A percentile compares a stretch with the other conserved stretches of the same genome.
Evolutionary conservation across 1,140 invertebrate species (phyloP).

Genomic region (Phenacoccus solenopsis): DNA sequence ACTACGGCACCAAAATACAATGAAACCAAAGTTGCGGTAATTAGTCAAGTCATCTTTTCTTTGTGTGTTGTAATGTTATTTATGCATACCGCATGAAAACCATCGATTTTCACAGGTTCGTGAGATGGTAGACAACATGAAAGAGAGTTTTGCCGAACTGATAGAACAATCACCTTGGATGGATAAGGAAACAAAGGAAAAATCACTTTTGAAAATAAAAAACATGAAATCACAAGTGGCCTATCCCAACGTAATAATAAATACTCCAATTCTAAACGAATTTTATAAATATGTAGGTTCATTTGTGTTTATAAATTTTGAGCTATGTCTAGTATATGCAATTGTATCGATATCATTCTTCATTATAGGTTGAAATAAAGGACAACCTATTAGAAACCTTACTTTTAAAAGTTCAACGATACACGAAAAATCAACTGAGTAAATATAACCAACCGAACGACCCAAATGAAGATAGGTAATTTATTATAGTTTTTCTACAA

Average conservation of each 20-base stretch:
- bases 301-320: too few relatives aligned
- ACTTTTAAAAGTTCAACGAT: not conserved
- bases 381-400: too few relatives aligned
- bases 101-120: not conserved
- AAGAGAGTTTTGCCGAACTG: not conserved
- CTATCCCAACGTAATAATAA: not conserved
- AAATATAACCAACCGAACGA: not conserved
- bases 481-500: too few relatives aligned
- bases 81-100: not conserved
- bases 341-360: too few relatives aligned
- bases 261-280: not conserved
- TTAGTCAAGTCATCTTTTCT: not conserved
- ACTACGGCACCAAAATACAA: not conserved
- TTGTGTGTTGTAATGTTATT: too few relatives aligned
- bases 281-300: not conserved
- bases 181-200: not conserved
- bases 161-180: not conserved
- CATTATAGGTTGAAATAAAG: too few relatives aligned
- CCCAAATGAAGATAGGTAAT: too few relatives aligned
- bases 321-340: too few relatives aligned
- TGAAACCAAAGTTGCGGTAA: not conserved
- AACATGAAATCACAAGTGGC: not conserved
- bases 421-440: not conserved
- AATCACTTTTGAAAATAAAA: not conserved
- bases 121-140: not conserved